Conservation (phyloP, 2,888 invertebrate genomes). For the Strigamia maritima region DNA sequence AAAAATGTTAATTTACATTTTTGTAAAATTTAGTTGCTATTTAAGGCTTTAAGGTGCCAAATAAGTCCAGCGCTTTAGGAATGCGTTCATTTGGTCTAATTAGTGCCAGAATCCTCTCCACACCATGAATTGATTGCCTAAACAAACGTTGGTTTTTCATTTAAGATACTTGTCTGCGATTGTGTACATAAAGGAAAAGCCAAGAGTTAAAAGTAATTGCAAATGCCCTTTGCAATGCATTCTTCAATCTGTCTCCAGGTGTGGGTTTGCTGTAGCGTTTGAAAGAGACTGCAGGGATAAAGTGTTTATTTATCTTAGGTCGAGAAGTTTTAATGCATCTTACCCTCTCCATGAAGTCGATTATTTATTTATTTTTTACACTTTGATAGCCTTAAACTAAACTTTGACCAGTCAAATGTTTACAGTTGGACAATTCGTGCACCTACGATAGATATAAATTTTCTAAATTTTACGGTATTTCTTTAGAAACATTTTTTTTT, state of each 20-base stretch:
- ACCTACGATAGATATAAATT: background rate
- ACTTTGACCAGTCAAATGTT: background rate
- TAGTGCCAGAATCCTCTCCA: slow-evolving; percentile 16
- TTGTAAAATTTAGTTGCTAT: too few species aligned
- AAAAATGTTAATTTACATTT: too few species aligned
- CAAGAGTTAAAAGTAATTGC: slow-evolving; percentile 26
- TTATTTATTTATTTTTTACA: background rate
- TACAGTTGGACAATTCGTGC: background rate
- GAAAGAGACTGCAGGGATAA: slow-evolving; percentile 3
- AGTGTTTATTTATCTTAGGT: slow-evolving; percentile 21
- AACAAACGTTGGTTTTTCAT: slow-evolving; percentile 32
- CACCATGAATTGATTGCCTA: slow-evolving; percentile 32
- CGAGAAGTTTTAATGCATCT: background rate
- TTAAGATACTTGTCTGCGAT: slow-evolving; percentile 26
- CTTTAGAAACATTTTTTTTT: too few species aligned
- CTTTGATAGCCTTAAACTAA: background rate
- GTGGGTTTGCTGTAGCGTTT: slow-evolving; percentile 11
- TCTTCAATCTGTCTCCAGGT: slow-evolving; percentile 30
- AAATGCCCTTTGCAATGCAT: slow-evolving; percentile 22
- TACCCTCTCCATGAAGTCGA: background rate
- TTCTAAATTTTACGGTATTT: too few species aligned
- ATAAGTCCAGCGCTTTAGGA: background rate
- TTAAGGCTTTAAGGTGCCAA: background rate
- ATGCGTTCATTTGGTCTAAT: slow-evolving; percentile 29
- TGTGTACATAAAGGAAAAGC: slow-evolving; percentile 14